These are phyloP conservation scores for Cryptotermes secundus DNA, from an alignment of 1,140 invertebrate species.

Conservation along the genomic window DNA sequence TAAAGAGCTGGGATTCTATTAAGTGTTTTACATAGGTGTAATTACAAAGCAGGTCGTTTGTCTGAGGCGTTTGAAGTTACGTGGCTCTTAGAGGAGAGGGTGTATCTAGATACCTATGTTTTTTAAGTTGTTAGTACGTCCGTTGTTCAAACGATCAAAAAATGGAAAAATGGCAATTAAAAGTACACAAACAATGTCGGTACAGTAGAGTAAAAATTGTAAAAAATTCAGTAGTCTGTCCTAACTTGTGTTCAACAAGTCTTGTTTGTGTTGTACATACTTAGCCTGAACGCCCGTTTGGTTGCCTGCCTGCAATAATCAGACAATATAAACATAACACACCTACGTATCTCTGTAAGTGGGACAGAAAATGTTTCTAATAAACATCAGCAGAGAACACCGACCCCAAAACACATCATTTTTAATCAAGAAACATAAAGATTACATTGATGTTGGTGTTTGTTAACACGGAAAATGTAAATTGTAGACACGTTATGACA, in stretches of 20 bases:
- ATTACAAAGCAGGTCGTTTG: too few species aligned
- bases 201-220: too few species aligned
- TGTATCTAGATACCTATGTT: too few species aligned
- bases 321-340: too few species aligned
- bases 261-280: not conserved
- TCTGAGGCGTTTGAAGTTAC: too few species aligned
- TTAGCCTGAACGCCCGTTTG: not conserved
- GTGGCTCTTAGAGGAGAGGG: too few species aligned
- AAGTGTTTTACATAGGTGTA: too few species aligned
- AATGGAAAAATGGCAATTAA: too few species aligned
- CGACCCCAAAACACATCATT: conserved; percentile 1
- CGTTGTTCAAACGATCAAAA: too few species aligned
- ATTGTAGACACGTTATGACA: not conserved
- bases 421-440: not conserved
- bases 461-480: not conserved
- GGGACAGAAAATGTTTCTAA: not conserved
- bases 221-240: not conserved
- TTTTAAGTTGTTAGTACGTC: too few species aligned
- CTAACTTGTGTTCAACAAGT: not conserved
- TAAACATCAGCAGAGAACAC: not conserved
- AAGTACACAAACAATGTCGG: too few species aligned
- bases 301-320: not conserved
- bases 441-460: not conserved
- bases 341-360: not conserved
- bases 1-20: too few species aligned